Base-by-base conservation (phyloP, 2,797 vertebrate genomes). In the Tapirus indicus region DNA sequence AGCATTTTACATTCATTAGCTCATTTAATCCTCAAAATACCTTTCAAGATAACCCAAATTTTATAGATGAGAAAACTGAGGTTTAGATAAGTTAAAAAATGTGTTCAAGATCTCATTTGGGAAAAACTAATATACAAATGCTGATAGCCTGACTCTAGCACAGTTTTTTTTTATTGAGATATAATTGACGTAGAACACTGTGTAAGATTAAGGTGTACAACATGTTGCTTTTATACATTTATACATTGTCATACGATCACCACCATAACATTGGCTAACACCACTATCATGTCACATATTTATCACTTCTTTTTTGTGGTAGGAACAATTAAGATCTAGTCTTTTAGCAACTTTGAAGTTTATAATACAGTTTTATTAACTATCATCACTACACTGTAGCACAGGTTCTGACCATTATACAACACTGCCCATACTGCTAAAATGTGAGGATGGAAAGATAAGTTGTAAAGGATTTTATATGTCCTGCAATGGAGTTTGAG, bases 61-160 rank as follows among this genome's bases (percentile, higher is more conserved):
- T 93, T 82, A 83, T 27, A 91, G 23, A 77, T 85, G 52, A 91
- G 7, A 80, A 96, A 88, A 64, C 18, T 83, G 38, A 92, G 7
- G 68, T 80, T 89, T 79, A 62, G 32, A 29, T 44, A 49, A 64
- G 4, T 60, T 79, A 80, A 95, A 74, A 72, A 83, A 78, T 7
- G 18, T 41, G 6, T 18, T 20, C 56, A 91, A 78, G 9, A 10
- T 69, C 13, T 92, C 80, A 49, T 38, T 47, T 88, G 18, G 16
- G 47, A 4, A 89, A 88, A 78, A 80, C 21, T 88, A 66, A 85
- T 25, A 75, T 17, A 75, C 58, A 91, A 89, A 89, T 5, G 44
- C 56, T 60, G 47, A 66, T 3, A 79, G n/a, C 41, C 52, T 47
- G 35, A 35, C 6, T 27, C 52, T 8, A 85, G 35, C 7, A 88